phyloP scores from a whole-genome alignment of 2,113 vertebrate species.

The Halichoeres trimaculatus region DNA sequence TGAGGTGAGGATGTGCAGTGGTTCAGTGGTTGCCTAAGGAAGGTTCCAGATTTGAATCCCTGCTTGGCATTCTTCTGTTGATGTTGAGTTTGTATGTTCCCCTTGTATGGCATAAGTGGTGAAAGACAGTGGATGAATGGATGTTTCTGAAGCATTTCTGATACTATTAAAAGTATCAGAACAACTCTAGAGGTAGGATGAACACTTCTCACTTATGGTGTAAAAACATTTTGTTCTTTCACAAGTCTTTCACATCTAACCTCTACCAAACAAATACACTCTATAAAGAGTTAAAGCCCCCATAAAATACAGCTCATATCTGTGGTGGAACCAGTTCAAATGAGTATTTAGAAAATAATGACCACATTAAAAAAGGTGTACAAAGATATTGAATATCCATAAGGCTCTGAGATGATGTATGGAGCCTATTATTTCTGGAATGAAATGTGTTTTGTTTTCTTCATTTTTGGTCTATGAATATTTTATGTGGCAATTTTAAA shows the following conservation, averaged over 20 bases:
- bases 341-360: background rate
- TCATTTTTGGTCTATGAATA: background rate
- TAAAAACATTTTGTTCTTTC: background rate
- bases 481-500: background rate
- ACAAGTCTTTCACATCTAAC: background rate
- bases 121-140: too few relatives aligned
- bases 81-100: too few relatives aligned
- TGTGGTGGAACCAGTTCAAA: background rate
- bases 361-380: background rate
- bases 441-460: background rate
- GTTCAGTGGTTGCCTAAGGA: too few relatives aligned
- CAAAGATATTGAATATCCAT: background rate
- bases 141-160: background rate
- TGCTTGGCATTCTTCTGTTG: too few relatives aligned
- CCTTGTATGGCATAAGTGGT: too few relatives aligned
- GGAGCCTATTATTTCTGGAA: background rate
- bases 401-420: too few relatives aligned
- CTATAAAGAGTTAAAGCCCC: constrained; percentile 3
- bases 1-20: too few relatives aligned
- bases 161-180: background rate
- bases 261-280: background rate
- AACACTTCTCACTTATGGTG: too few relatives aligned
- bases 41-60: too few relatives aligned
- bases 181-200: background rate
- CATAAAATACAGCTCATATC: background rate